Evolutionary conservation across 2,113 vertebrate genomes (phyloP).

Genomic region (Gavia stellata): DNA sequence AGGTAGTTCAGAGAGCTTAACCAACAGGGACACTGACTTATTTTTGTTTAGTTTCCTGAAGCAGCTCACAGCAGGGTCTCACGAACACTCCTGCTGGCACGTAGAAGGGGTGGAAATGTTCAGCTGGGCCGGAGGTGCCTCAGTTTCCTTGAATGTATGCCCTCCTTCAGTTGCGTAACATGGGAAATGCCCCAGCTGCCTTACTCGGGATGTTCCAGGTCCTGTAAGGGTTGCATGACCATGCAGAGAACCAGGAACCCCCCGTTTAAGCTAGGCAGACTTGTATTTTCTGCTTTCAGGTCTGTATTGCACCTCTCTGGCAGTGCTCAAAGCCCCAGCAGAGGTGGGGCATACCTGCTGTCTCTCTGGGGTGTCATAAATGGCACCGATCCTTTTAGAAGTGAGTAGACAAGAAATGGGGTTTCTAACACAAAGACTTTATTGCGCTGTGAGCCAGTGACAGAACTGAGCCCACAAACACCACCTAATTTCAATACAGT

Average conservation of each 20-base stretch:
- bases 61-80: not conserved
- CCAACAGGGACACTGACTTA: not conserved
- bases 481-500: not conserved
- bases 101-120: not conserved
- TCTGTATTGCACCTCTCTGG: not conserved
- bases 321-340: not conserved
- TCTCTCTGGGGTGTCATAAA: not conserved
- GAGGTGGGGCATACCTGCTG: not conserved
- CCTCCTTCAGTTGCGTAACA: not conserved
- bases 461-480: not conserved
- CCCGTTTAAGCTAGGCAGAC: not conserved
- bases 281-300: not conserved
- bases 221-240: not conserved
- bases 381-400: not conserved
- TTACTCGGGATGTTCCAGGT: not conserved
- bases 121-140: not conserved
- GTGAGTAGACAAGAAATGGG: not conserved
- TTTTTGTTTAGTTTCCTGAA: not conserved
- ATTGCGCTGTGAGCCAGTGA: not conserved
- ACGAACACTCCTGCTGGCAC: not conserved
- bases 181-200: not conserved
- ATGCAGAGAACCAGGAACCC: not conserved
- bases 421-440: not conserved
- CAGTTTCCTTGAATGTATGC: not conserved
- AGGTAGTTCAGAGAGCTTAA: not conserved